Conservation (phyloP, 2,888 invertebrate species). For the Tachina grossa region DNA sequence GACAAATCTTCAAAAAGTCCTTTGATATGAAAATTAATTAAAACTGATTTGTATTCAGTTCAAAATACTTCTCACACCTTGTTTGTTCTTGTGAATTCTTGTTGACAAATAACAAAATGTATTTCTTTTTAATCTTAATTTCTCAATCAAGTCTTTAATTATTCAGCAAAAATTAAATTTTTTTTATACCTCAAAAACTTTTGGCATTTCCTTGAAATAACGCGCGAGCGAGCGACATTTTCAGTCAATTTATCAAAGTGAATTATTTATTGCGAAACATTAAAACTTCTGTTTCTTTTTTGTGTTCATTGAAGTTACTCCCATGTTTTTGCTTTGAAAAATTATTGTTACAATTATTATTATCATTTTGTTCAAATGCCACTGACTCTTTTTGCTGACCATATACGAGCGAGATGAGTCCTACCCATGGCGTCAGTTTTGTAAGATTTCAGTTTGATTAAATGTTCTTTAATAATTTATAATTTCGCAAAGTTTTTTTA, state of each 20-base stretch:
- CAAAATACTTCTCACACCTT: constrained; percentile 33
- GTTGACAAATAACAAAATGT: background rate
- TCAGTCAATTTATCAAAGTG: constrained; percentile 58
- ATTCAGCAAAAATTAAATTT: constrained; percentile 21
- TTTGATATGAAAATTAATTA: constrained; percentile 3
- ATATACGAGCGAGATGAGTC: constrained; percentile 2
- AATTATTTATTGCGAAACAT: constrained; percentile 47
- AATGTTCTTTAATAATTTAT: constrained; percentile 14
- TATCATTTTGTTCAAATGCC: constrained; percentile 25
- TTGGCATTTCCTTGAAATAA: constrained; percentile 53
- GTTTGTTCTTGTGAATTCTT: background rate
- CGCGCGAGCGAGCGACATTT: background rate
- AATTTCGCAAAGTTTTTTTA: background rate
- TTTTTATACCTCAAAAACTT: background rate
- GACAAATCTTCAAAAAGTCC: background rate
- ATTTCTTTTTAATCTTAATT: constrained; percentile 50
- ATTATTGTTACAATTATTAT: no score
- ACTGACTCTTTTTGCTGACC: constrained; percentile 22
- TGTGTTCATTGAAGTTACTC: background rate
- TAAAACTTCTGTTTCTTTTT: constrained; percentile 11
- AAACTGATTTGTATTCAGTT: constrained; percentile 4
- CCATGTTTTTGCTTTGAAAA: no score
- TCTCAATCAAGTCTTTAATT: constrained; percentile 26
- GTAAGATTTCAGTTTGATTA: background rate
- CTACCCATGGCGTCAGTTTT: constrained; percentile 22